A percentile compares a stretch with the other conserved stretches of the same genome.
Conservation (phyloP, 2,113 vertebrate species). For the Pelvicachromis taeniatus region DNA sequence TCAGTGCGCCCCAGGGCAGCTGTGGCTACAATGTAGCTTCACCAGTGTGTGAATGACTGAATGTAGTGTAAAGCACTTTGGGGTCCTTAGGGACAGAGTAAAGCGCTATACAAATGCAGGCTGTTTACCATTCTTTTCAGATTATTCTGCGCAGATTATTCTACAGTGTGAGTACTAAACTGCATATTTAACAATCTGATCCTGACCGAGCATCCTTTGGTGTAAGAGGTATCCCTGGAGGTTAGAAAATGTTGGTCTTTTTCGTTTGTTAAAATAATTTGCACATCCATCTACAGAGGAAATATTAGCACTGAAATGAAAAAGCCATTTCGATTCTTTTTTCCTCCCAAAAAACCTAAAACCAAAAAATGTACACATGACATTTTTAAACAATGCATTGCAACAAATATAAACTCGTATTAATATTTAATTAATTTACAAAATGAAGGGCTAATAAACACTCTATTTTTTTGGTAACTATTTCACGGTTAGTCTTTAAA, state of each 20-base stretch:
- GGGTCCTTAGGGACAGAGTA: too few species aligned
- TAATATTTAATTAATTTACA: not conserved
- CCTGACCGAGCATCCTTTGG: not conserved
- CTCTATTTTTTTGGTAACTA: rapidly evolving
- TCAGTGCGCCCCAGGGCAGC: too few species aligned
- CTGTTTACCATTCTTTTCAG: too few species aligned
- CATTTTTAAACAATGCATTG: too few species aligned
- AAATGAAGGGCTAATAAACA: not conserved
- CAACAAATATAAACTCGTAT: not conserved
- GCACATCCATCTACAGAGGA: too few species aligned
- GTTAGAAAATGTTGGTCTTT: not conserved
- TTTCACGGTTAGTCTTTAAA: not conserved
- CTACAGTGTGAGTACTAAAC: not conserved
- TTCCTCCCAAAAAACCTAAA: too few species aligned
- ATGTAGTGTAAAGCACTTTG: too few species aligned
- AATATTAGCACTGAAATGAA: not conserved
- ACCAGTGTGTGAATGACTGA: too few species aligned
- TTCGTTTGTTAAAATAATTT: not conserved
- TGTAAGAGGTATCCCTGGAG: not conserved
- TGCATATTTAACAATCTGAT: not conserved
- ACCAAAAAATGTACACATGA: too few species aligned
- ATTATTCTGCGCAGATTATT: not conserved
- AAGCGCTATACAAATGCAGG: too few species aligned
- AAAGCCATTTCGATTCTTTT: not conserved
- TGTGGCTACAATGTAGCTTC: too few species aligned